Evolutionary conservation across 2,888 invertebrate species (phyloP), one percentile per base, ranked within the genome.

Genomic region (Drosophila basisetae): DNA sequence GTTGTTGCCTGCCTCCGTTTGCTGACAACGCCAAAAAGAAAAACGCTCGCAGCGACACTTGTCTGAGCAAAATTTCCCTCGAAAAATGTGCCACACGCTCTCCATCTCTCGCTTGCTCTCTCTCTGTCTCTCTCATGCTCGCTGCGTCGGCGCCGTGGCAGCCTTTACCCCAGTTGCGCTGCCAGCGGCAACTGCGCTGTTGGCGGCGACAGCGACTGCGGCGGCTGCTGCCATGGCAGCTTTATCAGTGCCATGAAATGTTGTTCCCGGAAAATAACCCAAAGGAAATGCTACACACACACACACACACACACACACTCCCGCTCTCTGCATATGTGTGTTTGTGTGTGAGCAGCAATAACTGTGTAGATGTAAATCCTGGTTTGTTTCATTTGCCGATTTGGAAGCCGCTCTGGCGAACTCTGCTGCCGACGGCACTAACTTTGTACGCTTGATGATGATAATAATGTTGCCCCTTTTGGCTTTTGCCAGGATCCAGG

Each of bases 241-340:
- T 82, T 90, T 91, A 91, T 91, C 90, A 92, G 76, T 82, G 84
- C 88, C 85, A 87, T 89, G 87, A 87, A 90, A 88, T 86, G 82
- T 88, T 88, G 87, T 90, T 89, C 90, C 88, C 90, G 90, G 88
- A 89, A 89, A 90, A 89, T 90, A 86, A 90, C 90, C 89, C 86
- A 90, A 82, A 89, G 90, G 89, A 89, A 90, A 89, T 83, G 84
- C 88, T 84, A 63, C 67, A 74, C 70, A 73, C 73, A 73, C 73
- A 77, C 80, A 78, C 69, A 73, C 64, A 70, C 62, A 39, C 30
- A 37, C 31, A 25, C 33, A 49, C 50, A 43, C 49, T 50, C 56
- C 43, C 11, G 50, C 50, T 22, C 50, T 9, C 5, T 28, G 28
- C 5, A 30, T 52, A 31, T 67, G 56, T 56, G 69, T 65, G 79